Base-by-base conservation (phyloP, 2,888 invertebrate species). In the Eilema caniola region DNA sequence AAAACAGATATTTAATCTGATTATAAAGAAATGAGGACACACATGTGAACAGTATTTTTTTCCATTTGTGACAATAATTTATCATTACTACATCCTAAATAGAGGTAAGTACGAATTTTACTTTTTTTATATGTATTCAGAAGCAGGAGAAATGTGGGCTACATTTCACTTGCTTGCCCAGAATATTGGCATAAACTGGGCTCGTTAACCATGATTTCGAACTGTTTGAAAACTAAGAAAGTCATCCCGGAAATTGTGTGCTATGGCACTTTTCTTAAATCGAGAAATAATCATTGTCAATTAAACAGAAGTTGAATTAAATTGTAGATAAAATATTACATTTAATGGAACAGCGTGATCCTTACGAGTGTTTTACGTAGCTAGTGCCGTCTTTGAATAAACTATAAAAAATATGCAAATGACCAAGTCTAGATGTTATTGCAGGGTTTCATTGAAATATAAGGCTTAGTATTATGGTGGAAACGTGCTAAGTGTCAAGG, bases 391-490 rank as follows among this genome's bases (percentile, higher is more conserved):
- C 67, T 69, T 68, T 76, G 66, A 68, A 73, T 69, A 70, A 71
- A 74, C 71, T 59, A 75, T 76, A 78, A 80, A 80, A 79, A 83
- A 77, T 81, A 85, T 82, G 80, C 76, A 78, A 84, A 84, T 76
- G 63, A 33, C 59, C 63, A 60, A 69, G 62, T 59, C 53, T 25
- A 65, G 66, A 47, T 77, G 60, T 69, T 73, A 76, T 74, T 77
- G 75, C 69, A 64, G 69, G 70, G 69, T 72, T 72, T 73, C 66
- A 82, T 82, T 76, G 79, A 76, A 80, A 70, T 73, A 76, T 78
- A 81, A 81, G 74, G 67, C 72, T 74, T 16, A 63, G 62, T 71
- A 70, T 70, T 67, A 75, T 73, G 74, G 72, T 67, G 70, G 61
- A 73, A 67, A 63, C 75, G 68, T 73, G 74, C 66, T 72, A 69